A percentile compares a stretch with the other conserved stretches of the same genome.
Evolutionary conservation across 2,113 vertebrate genomes (phyloP).

Genomic region (Zosterops lateralis): DNA sequence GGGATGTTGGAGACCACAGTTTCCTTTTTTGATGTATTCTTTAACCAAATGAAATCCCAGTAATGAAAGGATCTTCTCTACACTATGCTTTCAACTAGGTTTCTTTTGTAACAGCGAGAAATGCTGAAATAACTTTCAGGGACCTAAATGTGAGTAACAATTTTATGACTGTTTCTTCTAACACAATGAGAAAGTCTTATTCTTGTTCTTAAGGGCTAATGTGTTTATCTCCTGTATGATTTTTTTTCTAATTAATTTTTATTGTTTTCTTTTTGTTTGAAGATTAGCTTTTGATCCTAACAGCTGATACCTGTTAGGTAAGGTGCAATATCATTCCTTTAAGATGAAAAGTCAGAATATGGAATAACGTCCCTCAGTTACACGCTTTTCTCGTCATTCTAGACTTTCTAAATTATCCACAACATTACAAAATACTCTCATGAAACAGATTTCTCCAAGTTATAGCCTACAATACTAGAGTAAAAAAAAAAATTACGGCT

Average conservation of each 20-base stretch:
- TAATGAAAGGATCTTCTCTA: not conserved
- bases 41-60: not conserved
- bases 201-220: not conserved
- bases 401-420: not conserved
- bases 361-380: not conserved
- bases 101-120: not conserved
- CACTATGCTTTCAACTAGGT: not conserved
- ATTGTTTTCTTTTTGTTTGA: not conserved
- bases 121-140: not conserved
- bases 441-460: not conserved
- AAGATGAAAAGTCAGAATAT: not conserved
- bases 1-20: not conserved
- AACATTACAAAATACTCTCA: not conserved
- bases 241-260: not conserved
- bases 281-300: not conserved
- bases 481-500: not conserved
- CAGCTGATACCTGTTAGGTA: not conserved
- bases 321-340: not conserved
- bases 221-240: not conserved
- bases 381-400: not conserved
- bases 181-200: not conserved
- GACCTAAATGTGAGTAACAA: not conserved
- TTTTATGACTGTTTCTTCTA: not conserved
- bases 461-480: not conserved
- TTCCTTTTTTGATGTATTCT: not conserved